phyloP scores from a whole-genome alignment of 2,888 invertebrate species.

The Calephelis perditalis region DNA sequence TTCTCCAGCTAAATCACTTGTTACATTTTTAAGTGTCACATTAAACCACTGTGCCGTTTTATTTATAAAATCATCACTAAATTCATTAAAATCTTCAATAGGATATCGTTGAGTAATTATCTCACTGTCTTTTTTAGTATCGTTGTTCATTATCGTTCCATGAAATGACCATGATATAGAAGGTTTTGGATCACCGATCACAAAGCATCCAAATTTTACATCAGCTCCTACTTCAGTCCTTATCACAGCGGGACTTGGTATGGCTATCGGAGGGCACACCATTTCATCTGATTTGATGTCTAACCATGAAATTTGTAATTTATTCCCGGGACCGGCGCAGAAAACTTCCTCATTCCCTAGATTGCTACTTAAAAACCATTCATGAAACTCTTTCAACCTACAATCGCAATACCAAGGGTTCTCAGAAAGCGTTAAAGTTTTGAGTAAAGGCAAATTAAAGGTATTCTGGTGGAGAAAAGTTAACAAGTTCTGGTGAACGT shows the following conservation, averaged over 20 bases:
- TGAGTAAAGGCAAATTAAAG: constrained; percentile 76
- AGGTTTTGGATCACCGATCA: constrained; percentile 89
- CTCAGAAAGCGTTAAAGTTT: constrained; percentile 87
- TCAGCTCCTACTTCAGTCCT: constrained; percentile 89
- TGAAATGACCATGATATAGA: constrained; percentile 88
- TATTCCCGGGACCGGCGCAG: constrained; percentile 83
- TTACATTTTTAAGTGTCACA: constrained; percentile 89
- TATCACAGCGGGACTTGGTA: constrained; percentile 75
- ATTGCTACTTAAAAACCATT: constrained; percentile 88
- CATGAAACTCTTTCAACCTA: constrained; percentile 87
- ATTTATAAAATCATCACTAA: constrained; percentile 58
- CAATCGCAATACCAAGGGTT: constrained; percentile 96
- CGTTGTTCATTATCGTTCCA: constrained; percentile 66
- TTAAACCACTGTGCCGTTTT: constrained; percentile 85
- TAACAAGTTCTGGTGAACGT: constrained; percentile 88
- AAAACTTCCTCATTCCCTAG: constrained; percentile 85
- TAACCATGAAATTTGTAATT: constrained; percentile 85
- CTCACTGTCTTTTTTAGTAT: constrained; percentile 51
- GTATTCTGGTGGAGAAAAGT: constrained; percentile 78
- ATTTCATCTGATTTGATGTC: constrained; percentile 84
- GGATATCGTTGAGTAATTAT: constrained; percentile 50
- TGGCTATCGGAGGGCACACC: constrained; percentile 87
- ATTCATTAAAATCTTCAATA: constrained; percentile 52
- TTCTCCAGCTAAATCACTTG: constrained; percentile 88
- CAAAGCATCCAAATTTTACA: constrained; percentile 88